Evolutionary conservation across 1,140 invertebrate genomes (phyloP).

Genomic region (Nilaparvata lugens): DNA sequence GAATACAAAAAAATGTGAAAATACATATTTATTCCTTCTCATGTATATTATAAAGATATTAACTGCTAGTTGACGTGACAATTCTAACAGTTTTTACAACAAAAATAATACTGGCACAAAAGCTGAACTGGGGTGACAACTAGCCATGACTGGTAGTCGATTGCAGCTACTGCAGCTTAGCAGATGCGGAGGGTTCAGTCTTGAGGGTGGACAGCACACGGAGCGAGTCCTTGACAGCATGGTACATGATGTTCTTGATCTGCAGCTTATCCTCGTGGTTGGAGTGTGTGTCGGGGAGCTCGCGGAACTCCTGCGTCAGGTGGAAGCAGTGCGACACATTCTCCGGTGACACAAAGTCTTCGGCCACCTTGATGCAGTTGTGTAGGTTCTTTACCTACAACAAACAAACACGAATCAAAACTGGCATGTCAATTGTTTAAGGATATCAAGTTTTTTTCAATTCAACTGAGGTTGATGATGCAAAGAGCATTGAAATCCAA

Average conservation of each 20-base stretch:
- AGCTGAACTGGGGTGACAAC: background rate
- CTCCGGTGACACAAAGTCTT: conserved; percentile 97
- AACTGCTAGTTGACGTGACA: too few species aligned
- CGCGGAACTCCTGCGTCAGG: conserved; percentile 90
- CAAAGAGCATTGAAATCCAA: too few species aligned
- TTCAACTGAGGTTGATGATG: too few species aligned
- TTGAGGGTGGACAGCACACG: conserved; percentile 41
- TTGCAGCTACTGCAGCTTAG: background rate
- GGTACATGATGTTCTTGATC: conserved; percentile 98
- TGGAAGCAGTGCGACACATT: conserved; percentile 95
- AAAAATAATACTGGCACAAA: too few species aligned
- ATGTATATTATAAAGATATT: too few species aligned
- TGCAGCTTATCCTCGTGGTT: conserved; percentile 98
- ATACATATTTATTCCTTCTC: too few species aligned
- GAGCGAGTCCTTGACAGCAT: conserved; percentile 90
- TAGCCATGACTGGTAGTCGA: too few species aligned
- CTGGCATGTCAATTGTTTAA: too few species aligned
- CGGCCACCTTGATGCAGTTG: conserved; percentile 96
- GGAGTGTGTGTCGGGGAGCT: conserved; percentile 89
- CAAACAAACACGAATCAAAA: conserved; percentile 12
- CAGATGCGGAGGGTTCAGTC: too few species aligned
- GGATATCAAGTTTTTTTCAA: too few species aligned
- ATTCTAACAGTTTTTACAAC: too few species aligned
- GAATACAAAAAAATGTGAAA: too few species aligned
- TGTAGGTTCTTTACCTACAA: conserved; percentile 82